Conservation (phyloP, 2,797 vertebrate species). For the Holocentrus rufus region DNA sequence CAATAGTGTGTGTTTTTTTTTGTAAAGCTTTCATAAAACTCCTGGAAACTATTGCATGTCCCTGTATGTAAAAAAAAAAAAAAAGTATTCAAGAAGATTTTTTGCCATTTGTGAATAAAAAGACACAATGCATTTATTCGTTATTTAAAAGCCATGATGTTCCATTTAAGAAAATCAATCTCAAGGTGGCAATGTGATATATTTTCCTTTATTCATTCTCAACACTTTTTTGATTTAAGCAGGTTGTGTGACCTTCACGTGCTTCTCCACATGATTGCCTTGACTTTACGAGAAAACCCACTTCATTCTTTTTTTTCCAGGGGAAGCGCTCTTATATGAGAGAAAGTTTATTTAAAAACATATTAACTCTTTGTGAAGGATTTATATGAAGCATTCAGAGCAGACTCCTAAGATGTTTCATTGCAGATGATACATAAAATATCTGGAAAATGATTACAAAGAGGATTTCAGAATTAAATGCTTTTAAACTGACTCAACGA, state of each 20-base stretch:
- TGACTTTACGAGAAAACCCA: constrained; percentile 41
- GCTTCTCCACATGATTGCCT: constrained; percentile 32
- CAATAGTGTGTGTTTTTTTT: constrained; percentile 45
- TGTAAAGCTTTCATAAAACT: constrained; percentile 55
- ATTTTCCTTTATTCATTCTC: constrained; percentile 42
- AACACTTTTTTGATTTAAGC: constrained; percentile 44
- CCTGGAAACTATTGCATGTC: constrained; percentile 46
- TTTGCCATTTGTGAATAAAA: constrained; percentile 54
- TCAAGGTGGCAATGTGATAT: constrained; percentile 41
- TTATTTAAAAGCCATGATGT: constrained; percentile 57
- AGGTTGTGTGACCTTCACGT: constrained; percentile 60
- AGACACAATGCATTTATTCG: constrained; percentile 43
- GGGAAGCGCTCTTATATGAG: constrained; percentile 36
- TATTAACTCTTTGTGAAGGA: constrained; percentile 19
- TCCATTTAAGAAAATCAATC: constrained; percentile 62
- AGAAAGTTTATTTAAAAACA: constrained; percentile 22
- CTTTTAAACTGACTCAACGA: constrained; percentile 11
- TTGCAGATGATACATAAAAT: constrained; percentile 3
- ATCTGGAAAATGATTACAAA: constrained; percentile 3
- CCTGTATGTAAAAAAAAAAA: constrained; percentile 54
- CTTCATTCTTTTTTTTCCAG: constrained; percentile 35
- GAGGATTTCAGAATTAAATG: constrained; percentile 24
- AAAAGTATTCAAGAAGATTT: constrained; percentile 17
- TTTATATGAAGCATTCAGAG: constrained; percentile 40
- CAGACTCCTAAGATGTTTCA: constrained; percentile 12